phyloP scores from a whole-genome alignment of 2,797 vertebrate species.

The Labeo calbasu region DNA sequence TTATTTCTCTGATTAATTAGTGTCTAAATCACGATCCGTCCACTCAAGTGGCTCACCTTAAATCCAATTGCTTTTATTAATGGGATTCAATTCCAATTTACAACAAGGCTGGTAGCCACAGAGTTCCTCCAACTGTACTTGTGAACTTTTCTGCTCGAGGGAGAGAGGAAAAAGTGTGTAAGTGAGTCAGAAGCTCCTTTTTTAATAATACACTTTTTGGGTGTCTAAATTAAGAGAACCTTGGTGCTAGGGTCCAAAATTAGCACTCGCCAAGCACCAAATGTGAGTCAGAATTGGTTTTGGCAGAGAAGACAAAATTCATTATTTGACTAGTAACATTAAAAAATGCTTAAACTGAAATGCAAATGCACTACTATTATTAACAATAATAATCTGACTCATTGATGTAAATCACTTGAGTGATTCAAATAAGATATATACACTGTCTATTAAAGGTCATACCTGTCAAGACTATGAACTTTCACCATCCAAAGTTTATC shows the following conservation, averaged over 20 bases:
- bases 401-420: not conserved
- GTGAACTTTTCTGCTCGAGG: constrained; percentile 16
- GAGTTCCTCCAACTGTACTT: constrained; percentile 26
- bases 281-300: not conserved
- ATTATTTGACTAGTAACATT: not conserved
- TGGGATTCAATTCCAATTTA: constrained; percentile 52
- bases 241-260: not conserved
- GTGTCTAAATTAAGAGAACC: not conserved
- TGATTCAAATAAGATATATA: not conserved
- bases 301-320: not conserved
- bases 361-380: not conserved
- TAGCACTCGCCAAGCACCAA: not conserved
- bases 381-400: not conserved
- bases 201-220: not conserved
- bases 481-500: not conserved
- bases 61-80: constrained; percentile 55
- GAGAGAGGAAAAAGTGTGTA: not conserved
- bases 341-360: not conserved
- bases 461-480: not conserved
- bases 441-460: not conserved
- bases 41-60: constrained; percentile 50
- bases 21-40: constrained; percentile 51
- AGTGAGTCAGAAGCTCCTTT: not conserved
- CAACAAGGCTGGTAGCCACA: constrained; percentile 30
- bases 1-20: constrained; percentile 62